These are phyloP conservation scores for Rhagonycha lutea DNA, from an alignment of 2,888 invertebrate species.

Conservation along the genomic window DNA sequence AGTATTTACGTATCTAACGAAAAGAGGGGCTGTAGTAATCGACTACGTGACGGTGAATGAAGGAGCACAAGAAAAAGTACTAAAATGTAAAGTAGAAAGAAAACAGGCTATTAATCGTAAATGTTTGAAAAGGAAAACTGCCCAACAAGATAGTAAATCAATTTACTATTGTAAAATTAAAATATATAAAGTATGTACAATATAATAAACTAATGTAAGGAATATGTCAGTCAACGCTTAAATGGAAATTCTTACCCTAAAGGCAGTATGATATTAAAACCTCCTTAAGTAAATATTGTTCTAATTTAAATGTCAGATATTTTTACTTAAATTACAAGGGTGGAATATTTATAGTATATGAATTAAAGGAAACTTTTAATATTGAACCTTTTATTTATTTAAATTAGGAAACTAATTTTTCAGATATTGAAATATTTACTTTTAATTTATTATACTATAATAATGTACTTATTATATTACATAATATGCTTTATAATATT, in stretches of 20 bases:
- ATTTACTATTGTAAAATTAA: neutral
- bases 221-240: neutral
- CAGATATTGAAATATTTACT: neutral
- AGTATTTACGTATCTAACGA: slow-evolving; percentile 1
- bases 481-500: too few relatives aligned
- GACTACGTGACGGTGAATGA: slow-evolving; percentile 4
- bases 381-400: neutral
- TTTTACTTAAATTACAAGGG: neutral
- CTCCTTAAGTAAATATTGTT: neutral
- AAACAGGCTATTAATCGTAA: slow-evolving; percentile 1
- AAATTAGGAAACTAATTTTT: neutral
- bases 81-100: slow-evolving; percentile 3
- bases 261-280: neutral
- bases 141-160: slow-evolving; percentile 3
- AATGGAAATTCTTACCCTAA: neutral
- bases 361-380: neutral
- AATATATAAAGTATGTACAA: neutral
- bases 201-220: neutral
- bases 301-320: neutral
- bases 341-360: neutral
- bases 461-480: neutral
- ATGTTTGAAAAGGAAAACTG: slow-evolving; percentile 1
- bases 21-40: slow-evolving; percentile 3
- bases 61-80: slow-evolving; percentile 3
- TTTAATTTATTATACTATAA: neutral